phyloP scores from a whole-genome alignment of 2,888 invertebrate species.

The Malachius bipustulatus region DNA sequence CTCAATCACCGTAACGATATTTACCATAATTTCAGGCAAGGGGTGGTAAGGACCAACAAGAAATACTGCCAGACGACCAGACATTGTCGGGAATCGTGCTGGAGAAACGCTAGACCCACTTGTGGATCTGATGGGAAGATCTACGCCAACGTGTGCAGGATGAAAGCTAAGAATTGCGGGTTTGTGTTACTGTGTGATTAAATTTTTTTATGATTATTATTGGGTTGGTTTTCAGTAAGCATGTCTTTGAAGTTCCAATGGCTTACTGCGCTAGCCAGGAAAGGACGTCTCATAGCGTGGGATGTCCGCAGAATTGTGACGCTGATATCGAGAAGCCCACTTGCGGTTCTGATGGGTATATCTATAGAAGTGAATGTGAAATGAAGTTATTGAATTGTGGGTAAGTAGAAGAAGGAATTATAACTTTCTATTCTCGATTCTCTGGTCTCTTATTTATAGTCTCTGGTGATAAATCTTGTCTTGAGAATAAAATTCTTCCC shows the following conservation, averaged over 20 bases:
- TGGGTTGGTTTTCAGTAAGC: conserved; percentile 50
- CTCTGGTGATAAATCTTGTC: too few relatives aligned
- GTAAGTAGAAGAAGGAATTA: too few relatives aligned
- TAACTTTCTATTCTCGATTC: too few relatives aligned
- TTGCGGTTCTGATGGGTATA: conserved; percentile 81
- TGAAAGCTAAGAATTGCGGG: conserved; percentile 90
- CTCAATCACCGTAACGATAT: neutral
- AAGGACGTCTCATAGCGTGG: conserved; percentile 47
- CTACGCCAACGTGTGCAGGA: conserved; percentile 80
- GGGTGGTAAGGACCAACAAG: conserved; percentile 74
- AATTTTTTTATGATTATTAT: neutral
- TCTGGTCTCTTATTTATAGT: too few relatives aligned
- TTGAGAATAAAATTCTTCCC: too few relatives aligned
- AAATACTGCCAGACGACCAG: conserved; percentile 86
- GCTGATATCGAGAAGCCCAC: conserved; percentile 60
- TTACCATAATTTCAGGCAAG: conserved; percentile 48
- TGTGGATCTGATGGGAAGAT: conserved; percentile 84
- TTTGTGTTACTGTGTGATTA: conserved; percentile 27
- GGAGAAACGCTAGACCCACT: conserved; percentile 78
- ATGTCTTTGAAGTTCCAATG: conserved; percentile 86
- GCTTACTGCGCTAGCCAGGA: conserved; percentile 73
- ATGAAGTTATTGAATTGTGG: conserved; percentile 82
- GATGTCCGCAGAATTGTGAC: conserved; percentile 63
- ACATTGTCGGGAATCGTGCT: conserved; percentile 82
- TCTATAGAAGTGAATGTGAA: conserved; percentile 82